Percentiles rank a stretch among this genome's conserved stretches.
Conservation (phyloP, 2,797 vertebrate genomes). For the Erithacus rubecula region DNA sequence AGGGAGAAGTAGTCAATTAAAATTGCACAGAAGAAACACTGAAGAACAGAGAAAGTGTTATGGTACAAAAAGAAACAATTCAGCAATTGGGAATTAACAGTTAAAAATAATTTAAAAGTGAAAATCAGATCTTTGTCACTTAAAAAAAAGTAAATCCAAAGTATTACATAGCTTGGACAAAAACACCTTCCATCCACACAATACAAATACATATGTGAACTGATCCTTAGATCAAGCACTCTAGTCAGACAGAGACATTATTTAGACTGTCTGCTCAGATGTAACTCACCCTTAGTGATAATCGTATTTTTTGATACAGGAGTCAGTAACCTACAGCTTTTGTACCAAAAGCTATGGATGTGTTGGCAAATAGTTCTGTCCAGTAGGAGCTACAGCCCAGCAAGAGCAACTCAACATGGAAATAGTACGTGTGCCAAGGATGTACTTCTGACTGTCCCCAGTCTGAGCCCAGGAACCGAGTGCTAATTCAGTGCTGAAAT, state of each 20-base stretch:
- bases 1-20: background rate
- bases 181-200: background rate
- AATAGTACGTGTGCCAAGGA: rapidly evolving
- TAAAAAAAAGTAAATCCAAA: background rate
- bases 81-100: background rate
- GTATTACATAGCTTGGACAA: background rate
- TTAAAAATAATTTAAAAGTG: background rate
- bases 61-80: background rate
- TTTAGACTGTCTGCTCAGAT: background rate
- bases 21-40: background rate
- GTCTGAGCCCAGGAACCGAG: background rate
- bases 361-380: background rate
- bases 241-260: background rate
- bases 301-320: background rate
- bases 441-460: background rate
- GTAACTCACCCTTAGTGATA: background rate
- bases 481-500: background rate
- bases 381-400: background rate
- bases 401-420: background rate
- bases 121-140: background rate
- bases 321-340: background rate
- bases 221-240: background rate
- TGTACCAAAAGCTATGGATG: background rate
- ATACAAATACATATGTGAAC: background rate
- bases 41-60: background rate